Base-by-base conservation (phyloP, 1,140 invertebrate genomes). In the Neodiprion virginianus region DNA sequence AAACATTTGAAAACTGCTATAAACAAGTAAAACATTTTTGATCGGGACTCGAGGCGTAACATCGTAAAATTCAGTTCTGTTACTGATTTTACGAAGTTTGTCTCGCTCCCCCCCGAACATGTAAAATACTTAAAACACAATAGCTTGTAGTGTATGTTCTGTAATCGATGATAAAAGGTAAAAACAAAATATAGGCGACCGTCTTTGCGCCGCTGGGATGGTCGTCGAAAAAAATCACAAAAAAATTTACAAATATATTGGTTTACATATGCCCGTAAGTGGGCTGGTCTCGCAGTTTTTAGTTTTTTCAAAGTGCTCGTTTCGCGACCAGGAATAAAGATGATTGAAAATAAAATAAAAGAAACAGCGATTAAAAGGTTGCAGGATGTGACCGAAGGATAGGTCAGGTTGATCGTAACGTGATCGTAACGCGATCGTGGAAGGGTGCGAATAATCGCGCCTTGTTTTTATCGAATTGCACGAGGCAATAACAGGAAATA, bases 231-330 rank as follows among this genome's bases (percentile, higher is more conserved):
- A 86, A 87, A 84, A 78, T 0, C 79, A 81, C 77, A 87, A 86
- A 86, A 69, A 69, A 87, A 89, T 89, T 89, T 89, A 89, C 87
- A 89, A 89, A 89, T 88, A 85, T 89, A 89, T 89, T 89, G 88
- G 87, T 89, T 89, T 89, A 89, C 88, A 89, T 89, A 89, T 89
- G 87, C 87, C 87, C 87, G 87, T 88, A 89, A 88, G 87, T 67
- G 86, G 86, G 83, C 77, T 82, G 83, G 81, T 80, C 77, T 83
- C 79, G 82, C 80, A 82, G 78, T 79, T 67, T 12, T 12, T 11
- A 82, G 78, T 79, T 67, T 12, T 12, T 11, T 47, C 12, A 65
- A 65, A 75, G 80, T 76, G 73, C 75, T 78, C 72, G 66, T 68
- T 53, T 14, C 66, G 23, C 50, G 67, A 67, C 11, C 61, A 7